Evolutionary conservation across 1,140 invertebrate species (phyloP).

Genomic region (Callitettix versicolor): DNA sequence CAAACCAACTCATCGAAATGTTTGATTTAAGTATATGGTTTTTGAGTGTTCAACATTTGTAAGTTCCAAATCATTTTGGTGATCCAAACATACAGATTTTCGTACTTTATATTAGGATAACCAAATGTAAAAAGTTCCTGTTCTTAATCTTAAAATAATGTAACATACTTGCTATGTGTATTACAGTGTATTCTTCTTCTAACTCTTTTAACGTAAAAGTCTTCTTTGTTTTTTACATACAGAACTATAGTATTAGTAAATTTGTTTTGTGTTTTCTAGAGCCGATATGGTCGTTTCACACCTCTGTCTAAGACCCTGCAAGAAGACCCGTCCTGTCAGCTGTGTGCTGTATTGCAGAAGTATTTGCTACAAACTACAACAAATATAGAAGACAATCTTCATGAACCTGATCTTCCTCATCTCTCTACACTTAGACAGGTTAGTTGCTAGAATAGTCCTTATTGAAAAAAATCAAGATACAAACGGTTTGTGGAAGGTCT

Average conservation of each 20-base stretch:
- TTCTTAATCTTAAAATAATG: neutral
- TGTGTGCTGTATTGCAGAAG: conserved; percentile 79
- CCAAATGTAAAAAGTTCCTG: too few species aligned
- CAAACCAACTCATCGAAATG: too few species aligned
- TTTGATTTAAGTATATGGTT: too few species aligned
- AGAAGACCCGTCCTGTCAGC: conserved; percentile 90
- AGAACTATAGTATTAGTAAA: too few species aligned
- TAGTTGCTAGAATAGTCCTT: too few species aligned
- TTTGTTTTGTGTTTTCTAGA: conserved; percentile 42
- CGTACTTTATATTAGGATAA: too few species aligned
- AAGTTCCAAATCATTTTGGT: too few species aligned
- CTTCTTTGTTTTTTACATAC: neutral
- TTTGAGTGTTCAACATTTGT: too few species aligned
- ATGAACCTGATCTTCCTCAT: conserved; percentile 70
- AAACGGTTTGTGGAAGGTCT: too few species aligned
- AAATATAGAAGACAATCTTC: conserved; percentile 74
- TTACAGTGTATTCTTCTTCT: neutral
- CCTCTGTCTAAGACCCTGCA: conserved; percentile 81
- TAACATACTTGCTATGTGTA: neutral
- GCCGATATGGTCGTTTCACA: conserved; percentile 81
- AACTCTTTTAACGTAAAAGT: neutral
- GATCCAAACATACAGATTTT: too few species aligned
- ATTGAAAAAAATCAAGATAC: too few species aligned
- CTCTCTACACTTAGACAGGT: conserved; percentile 79
- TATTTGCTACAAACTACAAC: conserved; percentile 66